Evolutionary conservation across 2,888 invertebrate species (phyloP), one percentile per base, ranked within the genome.

Genomic region (Drosophila peninsularis): DNA sequence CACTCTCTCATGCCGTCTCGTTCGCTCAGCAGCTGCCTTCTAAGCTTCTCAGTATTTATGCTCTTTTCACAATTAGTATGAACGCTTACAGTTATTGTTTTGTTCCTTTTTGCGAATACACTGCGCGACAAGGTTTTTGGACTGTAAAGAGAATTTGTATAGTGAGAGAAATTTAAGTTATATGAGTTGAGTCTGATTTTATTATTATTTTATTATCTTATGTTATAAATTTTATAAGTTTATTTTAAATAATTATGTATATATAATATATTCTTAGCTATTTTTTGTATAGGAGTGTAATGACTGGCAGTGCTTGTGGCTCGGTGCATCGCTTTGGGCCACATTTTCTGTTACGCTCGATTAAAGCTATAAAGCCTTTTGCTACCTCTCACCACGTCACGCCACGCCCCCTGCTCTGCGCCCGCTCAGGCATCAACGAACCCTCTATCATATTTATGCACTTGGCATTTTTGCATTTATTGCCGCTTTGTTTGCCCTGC

Each of bases 381-480:
- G 63, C 57, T 50, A 50, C 21, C 53, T 61, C 63, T 49, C 5
- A 14, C 42, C 34, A 30, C 21, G 13, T 42, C 13, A 30, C 6
- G 27, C n/a, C 24, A n/a, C 24, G 27, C 9, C 19, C 13, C 14
- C 14, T 21, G 1, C 45, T 1, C 5, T 17, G 17, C 41, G 7
- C 21, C 27, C 21, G 21, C 19, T 21, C 21, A 10, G n/a, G 24
- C 37, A 52, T 32, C 54, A 54, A 54, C 30, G 32, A 54, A 30
- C 36, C 50, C 45, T 56, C 45, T 57, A 58, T 68, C 80, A 78
- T 75, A 88, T 83, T 82, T 80, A 82, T 88, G 86, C 86, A 85
- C 72, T 83, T 85, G 83, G 80, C 83, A 82, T 82, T 85, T 74
- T 69, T 74, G 69, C 82, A 73, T 84, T 82, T 76, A 82, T 79